Evolutionary conservation across 2,797 vertebrate genomes (phyloP).

Genomic region (Poliocrania exsul): DNA sequence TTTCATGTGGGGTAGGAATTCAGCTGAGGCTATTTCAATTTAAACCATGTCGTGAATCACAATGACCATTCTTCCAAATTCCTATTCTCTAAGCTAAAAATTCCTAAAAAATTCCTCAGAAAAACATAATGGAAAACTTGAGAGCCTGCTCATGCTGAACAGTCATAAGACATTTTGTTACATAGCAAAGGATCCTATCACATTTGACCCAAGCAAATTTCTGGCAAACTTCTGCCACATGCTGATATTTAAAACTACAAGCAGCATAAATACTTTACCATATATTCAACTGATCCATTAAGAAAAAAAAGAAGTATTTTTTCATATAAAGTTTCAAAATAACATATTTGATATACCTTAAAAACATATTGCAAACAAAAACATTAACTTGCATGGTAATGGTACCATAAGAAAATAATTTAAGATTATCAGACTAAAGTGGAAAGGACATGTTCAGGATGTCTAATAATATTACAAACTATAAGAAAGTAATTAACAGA

Average conservation of each 20-base stretch:
- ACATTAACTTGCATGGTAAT: neutral
- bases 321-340: neutral
- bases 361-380: neutral
- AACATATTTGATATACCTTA: neutral
- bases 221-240: conserved; percentile 8
- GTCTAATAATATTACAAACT: neutral
- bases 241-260: conserved; percentile 37
- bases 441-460: neutral
- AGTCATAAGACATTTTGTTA: neutral
- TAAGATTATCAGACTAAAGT: neutral
- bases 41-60: neutral
- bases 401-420: neutral
- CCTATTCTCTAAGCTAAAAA: neutral
- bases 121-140: conserved; percentile 8
- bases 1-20: neutral
- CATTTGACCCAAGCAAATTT: neutral
- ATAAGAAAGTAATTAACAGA: neutral
- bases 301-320: neutral
- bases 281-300: neutral
- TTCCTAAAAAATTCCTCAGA: conserved; percentile 4
- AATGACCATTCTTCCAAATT: neutral
- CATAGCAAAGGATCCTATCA: neutral
- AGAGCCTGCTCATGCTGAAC: neutral
- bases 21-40: neutral
- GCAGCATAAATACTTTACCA: neutral